Percentiles rank a stretch among this genome's conserved stretches.
phyloP scores from a whole-genome alignment of 2,888 invertebrate species.

The Morpho achilles region DNA sequence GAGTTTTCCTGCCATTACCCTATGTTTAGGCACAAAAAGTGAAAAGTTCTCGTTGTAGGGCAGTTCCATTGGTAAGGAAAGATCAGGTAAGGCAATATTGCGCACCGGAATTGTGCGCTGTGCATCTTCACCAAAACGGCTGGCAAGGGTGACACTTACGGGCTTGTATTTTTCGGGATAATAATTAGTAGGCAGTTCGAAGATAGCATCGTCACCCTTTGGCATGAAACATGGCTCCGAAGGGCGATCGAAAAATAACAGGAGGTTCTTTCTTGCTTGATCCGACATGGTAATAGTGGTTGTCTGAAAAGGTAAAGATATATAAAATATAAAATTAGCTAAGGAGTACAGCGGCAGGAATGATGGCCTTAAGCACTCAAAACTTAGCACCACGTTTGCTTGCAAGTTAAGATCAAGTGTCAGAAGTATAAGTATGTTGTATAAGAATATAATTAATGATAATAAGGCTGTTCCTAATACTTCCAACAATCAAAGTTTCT shows the following conservation, averaged over 20 bases:
- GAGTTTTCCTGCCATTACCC: conserved; percentile 81
- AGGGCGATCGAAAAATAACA: conserved; percentile 86
- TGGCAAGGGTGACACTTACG: conserved; percentile 56
- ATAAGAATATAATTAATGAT: too few species aligned
- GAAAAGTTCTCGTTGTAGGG: conserved; percentile 84
- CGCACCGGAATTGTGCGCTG: conserved; percentile 74
- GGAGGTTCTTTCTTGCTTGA: conserved; percentile 70
- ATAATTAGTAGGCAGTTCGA: conserved; percentile 82
- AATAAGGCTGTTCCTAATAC: too few species aligned
- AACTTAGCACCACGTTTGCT: too few species aligned
- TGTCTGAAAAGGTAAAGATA: too few species aligned
- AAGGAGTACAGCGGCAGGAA: too few species aligned
- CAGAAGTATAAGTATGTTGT: too few species aligned
- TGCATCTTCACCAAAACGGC: conserved; percentile 78
- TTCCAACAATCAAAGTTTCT: too few species aligned
- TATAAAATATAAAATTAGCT: too few species aligned
- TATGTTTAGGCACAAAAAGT: conserved; percentile 84
- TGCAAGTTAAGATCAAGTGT: too few species aligned
- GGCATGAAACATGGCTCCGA: conserved; percentile 87
- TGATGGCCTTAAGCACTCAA: too few species aligned
- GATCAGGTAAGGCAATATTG: conserved; percentile 82
- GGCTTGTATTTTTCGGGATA: conserved; percentile 69
- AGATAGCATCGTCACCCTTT: conserved; percentile 82
- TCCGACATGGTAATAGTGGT: conserved; percentile 45
- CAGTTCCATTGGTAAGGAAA: conserved; percentile 80